Percentiles rank a stretch among this genome's conserved stretches.
Evolutionary conservation across 2,797 vertebrate genomes (phyloP).

Genomic region (Myiotriccus ornatus): DNA sequence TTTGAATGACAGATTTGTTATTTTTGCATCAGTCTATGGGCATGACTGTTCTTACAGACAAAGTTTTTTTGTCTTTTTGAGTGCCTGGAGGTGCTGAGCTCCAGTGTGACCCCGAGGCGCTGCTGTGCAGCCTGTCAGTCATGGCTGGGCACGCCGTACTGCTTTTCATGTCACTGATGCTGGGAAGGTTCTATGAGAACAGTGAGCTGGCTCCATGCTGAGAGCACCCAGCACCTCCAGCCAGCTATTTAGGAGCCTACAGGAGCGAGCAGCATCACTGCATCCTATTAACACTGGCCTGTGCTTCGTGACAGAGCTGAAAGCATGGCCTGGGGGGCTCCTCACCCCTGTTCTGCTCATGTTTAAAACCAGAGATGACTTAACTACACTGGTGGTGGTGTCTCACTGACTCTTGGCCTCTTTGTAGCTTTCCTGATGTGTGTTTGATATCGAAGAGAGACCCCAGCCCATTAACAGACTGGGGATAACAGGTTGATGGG

Average conservation of each 20-base stretch:
- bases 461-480: not conserved
- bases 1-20: constrained; percentile 50
- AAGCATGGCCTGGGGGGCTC: not conserved
- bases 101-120: not conserved
- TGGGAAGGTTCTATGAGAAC: not conserved
- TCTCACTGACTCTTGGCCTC: not conserved
- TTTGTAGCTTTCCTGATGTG: not conserved
- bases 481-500: not conserved
- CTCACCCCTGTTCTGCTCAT: not conserved
- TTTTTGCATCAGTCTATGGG: constrained; percentile 10
- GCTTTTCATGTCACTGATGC: not conserved
- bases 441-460: not conserved
- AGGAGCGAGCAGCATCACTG: fast-evolving
- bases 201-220: not conserved
- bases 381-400: not conserved
- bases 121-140: constrained; percentile 28
- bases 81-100: constrained; percentile 15
- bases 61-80: not conserved
- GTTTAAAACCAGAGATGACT: not conserved
- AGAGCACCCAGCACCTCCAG: not conserved
- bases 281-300: fast-evolving
- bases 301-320: not conserved
- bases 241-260: not conserved
- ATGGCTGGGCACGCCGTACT: fast-evolving
- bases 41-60: not conserved